phyloP scores from a whole-genome alignment of 2,888 invertebrate genomes.

The Halocaridina rubra region DNA sequence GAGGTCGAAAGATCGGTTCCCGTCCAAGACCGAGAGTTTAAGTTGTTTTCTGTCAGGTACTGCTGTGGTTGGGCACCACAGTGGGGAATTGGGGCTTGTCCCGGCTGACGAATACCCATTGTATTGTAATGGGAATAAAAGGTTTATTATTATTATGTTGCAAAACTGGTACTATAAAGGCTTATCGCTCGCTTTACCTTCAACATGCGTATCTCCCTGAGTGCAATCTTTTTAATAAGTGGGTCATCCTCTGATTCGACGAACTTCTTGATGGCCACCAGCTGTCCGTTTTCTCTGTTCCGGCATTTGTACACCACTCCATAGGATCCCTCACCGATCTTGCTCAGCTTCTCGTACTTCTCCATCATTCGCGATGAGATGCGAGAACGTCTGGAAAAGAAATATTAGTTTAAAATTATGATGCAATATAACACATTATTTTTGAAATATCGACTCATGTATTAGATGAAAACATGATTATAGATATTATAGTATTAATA shows the following conservation, averaged over 20 bases:
- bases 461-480: neutral
- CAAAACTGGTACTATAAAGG: too few relatives aligned
- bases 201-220: slow-evolving; percentile 91
- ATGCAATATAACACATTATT: neutral
- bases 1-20: too few relatives aligned
- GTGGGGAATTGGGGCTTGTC: too few relatives aligned
- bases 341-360: slow-evolving; percentile 92
- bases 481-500: neutral
- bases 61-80: too few relatives aligned
- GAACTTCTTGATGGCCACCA: slow-evolving; percentile 97
- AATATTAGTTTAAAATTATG: neutral
- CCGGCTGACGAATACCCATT: too few relatives aligned
- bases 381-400: slow-evolving; percentile 75
- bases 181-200: too few relatives aligned
- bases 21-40: too few relatives aligned
- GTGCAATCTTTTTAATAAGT: slow-evolving; percentile 93
- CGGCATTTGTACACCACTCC: slow-evolving; percentile 96
- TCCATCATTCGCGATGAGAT: slow-evolving; percentile 90
- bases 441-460: neutral
- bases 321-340: slow-evolving; percentile 95
- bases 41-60: too few relatives aligned
- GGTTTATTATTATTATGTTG: too few relatives aligned
- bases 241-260: slow-evolving; percentile 97
- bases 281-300: slow-evolving; percentile 91
- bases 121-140: too few relatives aligned